Evolutionary conservation across 2,113 vertebrate genomes (phyloP), one percentile per base, ranked within the genome.

Genomic region (Lota lota): DNA sequence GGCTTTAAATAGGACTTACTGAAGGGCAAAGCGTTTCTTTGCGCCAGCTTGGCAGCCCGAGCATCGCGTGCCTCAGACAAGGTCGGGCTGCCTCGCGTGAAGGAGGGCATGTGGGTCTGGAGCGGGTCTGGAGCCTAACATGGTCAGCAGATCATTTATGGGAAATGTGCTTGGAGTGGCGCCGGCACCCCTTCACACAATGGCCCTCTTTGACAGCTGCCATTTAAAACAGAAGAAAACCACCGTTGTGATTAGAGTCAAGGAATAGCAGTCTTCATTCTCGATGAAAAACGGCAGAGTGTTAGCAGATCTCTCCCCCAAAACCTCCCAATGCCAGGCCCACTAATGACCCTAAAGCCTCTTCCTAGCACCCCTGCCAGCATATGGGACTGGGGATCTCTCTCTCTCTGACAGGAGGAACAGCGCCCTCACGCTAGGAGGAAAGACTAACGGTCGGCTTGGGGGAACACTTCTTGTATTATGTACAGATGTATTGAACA

Each of bases 141-240:
- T 21, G 71, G 73, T 83, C 83, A 81, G 79, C 81, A 77, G 58
- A 81, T 82, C 54, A 70, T 81, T 76, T 73, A 80, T 21, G 69
- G 78, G 69, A 69, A 40, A 72, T 40, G 73, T 68, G 72, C 66
- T 72, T 85, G 81, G 79, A 84, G 78, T 63, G 10, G 6, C 64
- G 66, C 62, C 64, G 59, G 62, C 5, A 28, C 73, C 36, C 36
- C 36, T 69, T 68, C 64, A 61, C 21, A 69, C 70, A 83, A 85
- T 71, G 69, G 68, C 68, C 75, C 90, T 84, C 89, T 92, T 91
- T 89, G 85, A 90, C 91, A 91, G 89, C 88, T 91, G 88, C 83
- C 86, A 87, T 85, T 90, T 86, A 88, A 87, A 87, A 78, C 81
- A 74, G 79, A 79, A 82, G 82, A 78, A 85, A 85, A 89, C 36